Percentiles rank a stretch among this genome's conserved stretches.
These are phyloP conservation scores for Cydia strobilella DNA, from an alignment of 1,140 invertebrate genomes.

Conservation along the genomic window DNA sequence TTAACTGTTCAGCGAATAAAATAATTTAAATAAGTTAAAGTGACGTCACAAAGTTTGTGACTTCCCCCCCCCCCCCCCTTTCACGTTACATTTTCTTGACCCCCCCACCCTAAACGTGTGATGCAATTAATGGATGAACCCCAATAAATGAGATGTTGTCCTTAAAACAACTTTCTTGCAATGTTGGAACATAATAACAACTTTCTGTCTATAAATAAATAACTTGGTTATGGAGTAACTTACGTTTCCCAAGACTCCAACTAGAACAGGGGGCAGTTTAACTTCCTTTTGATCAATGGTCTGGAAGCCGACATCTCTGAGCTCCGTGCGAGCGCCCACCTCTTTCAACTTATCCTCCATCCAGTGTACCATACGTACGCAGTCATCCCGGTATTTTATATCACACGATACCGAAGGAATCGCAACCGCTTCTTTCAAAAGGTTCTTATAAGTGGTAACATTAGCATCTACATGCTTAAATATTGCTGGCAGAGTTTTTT, in stretches of 20 bases:
- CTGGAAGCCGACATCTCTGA: conserved; percentile 91
- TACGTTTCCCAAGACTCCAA: conserved; percentile 90
- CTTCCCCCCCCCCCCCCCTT: too few relatives aligned
- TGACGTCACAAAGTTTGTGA: too few relatives aligned
- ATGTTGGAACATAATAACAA: not conserved
- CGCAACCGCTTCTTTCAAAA: conserved; percentile 92
- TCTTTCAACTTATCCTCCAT: conserved; percentile 86
- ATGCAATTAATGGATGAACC: too few relatives aligned
- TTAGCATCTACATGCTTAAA: conserved; percentile 90
- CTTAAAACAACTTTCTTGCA: not conserved
- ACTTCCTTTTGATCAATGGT: conserved; percentile 87
- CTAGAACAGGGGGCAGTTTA: conserved; percentile 92
- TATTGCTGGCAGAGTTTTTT: conserved; percentile 60
- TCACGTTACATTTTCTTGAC: too few relatives aligned
- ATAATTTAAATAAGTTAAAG: too few relatives aligned
- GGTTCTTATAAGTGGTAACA: conserved; percentile 87
- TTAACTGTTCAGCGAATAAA: too few relatives aligned
- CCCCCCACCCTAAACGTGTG: too few relatives aligned
- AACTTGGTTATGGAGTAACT: conserved; percentile 41
- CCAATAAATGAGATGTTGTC: too few relatives aligned
- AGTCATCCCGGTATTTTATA: conserved; percentile 89
- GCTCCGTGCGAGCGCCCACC: conserved; percentile 87
- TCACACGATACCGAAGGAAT: conserved; percentile 98
- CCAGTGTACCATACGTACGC: conserved; percentile 87
- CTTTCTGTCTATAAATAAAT: not conserved